Evolutionary conservation across 2,797 vertebrate genomes (phyloP).

Genomic region (Clarias fuscus): DNA sequence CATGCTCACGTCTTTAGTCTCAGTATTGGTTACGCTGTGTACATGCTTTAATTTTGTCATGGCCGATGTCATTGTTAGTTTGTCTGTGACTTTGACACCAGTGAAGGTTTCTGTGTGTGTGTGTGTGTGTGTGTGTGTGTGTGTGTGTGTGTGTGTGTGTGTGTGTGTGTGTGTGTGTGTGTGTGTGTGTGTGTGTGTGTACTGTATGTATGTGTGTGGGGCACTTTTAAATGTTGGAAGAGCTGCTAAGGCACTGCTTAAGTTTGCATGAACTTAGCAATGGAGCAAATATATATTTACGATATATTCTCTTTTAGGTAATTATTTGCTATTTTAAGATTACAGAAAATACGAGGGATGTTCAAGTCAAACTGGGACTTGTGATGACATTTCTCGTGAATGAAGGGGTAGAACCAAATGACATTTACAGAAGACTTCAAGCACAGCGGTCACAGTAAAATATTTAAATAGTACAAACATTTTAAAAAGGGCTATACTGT

Average conservation of each 20-base stretch:
- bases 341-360: neutral
- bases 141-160: no score
- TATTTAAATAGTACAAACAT: no score
- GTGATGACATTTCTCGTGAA: no score
- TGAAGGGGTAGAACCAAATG: no score
- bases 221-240: neutral
- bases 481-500: no score
- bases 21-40: neutral
- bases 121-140: no score
- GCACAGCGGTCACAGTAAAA: no score
- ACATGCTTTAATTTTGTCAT: constrained; percentile 1
- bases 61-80: neutral
- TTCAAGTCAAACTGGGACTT: no score
- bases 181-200: no score
- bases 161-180: no score
- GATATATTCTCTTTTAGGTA: neutral
- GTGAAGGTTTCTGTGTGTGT: neutral
- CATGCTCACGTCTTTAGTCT: constrained; percentile 12
- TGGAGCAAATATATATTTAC: neutral
- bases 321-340: neutral
- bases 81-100: constrained; percentile 18
- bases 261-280: constrained; percentile 15
- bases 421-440: no score
- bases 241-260: neutral
- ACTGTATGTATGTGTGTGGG: neutral